phyloP scores from a whole-genome alignment of 1,140 invertebrate genomes.

The Meteorus sp. region DNA sequence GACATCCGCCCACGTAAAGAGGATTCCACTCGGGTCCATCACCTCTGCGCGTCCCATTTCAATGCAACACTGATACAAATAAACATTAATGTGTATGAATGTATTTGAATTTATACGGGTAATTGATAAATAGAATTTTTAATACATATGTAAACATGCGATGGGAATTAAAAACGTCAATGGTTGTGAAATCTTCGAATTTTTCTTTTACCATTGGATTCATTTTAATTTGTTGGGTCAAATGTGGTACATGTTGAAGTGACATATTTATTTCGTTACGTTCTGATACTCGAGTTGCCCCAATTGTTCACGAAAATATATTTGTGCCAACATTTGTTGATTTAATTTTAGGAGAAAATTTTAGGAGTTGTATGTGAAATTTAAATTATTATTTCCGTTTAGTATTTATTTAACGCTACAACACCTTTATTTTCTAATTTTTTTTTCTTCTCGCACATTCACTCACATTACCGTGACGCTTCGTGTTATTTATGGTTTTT shows the following conservation, averaged over 20 bases:
- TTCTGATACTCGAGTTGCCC: conserved; percentile 7
- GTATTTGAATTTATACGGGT: neutral
- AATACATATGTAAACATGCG: neutral
- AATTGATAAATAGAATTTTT: neutral
- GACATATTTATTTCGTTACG: conserved; percentile 1
- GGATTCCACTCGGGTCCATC: conserved; percentile 19
- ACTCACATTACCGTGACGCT: too few species aligned
- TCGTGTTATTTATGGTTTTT: neutral
- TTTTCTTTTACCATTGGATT: too few species aligned
- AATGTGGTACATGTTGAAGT: too few species aligned
- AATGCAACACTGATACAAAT: neutral
- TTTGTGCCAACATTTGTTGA: too few species aligned
- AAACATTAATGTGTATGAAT: neutral
- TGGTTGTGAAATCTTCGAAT: neutral
- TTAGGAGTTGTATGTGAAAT: too few species aligned
- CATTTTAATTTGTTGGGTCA: too few species aligned
- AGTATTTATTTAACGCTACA: neutral
- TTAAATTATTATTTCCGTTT: too few species aligned
- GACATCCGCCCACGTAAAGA: conserved; percentile 18
- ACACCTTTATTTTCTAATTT: neutral
- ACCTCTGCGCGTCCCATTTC: conserved; percentile 16
- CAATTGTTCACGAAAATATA: neutral
- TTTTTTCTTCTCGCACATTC: too few species aligned
- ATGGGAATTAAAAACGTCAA: neutral
- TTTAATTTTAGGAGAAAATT: too few species aligned